Evolutionary conservation across 2,797 vertebrate genomes (phyloP).

Genomic region (Falco columbarius): DNA sequence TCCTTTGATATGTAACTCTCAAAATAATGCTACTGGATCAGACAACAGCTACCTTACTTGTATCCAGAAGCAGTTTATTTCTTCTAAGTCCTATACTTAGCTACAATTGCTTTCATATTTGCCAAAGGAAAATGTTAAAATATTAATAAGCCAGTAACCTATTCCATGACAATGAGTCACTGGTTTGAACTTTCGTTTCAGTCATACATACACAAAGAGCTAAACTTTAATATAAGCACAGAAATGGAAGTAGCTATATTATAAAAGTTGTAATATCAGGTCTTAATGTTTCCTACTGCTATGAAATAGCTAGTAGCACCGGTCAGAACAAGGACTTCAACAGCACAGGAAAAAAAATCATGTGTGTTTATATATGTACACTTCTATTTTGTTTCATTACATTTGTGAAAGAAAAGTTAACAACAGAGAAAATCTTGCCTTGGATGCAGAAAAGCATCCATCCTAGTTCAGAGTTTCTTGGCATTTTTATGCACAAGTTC

Average conservation of each 20-base stretch:
- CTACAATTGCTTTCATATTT: slow-evolving; percentile 69
- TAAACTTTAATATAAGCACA: slow-evolving; percentile 70
- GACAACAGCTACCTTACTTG: slow-evolving; percentile 51
- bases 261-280: slow-evolving; percentile 30
- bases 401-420: neutral
- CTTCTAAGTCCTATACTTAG: slow-evolving; percentile 33
- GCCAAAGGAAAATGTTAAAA: slow-evolving; percentile 74
- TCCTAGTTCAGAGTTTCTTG: neutral
- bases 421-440: neutral
- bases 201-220: slow-evolving; percentile 13
- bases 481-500: slow-evolving; percentile 3
- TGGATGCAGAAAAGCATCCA: neutral
- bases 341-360: neutral
- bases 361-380: fast-evolving
- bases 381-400: neutral
- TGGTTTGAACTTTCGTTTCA: slow-evolving; percentile 75
- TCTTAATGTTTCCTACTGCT: slow-evolving; percentile 15
- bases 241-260: slow-evolving; percentile 53
- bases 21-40: slow-evolving; percentile 62
- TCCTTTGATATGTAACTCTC: slow-evolving; percentile 53
- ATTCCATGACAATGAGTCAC: slow-evolving; percentile 70
- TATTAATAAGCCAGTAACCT: slow-evolving; percentile 78
- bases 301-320: neutral
- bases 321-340: neutral
- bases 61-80: slow-evolving; percentile 57